Evolutionary conservation across 2,113 vertebrate species (phyloP).

Genomic region (Echinops telfairi): DNA sequence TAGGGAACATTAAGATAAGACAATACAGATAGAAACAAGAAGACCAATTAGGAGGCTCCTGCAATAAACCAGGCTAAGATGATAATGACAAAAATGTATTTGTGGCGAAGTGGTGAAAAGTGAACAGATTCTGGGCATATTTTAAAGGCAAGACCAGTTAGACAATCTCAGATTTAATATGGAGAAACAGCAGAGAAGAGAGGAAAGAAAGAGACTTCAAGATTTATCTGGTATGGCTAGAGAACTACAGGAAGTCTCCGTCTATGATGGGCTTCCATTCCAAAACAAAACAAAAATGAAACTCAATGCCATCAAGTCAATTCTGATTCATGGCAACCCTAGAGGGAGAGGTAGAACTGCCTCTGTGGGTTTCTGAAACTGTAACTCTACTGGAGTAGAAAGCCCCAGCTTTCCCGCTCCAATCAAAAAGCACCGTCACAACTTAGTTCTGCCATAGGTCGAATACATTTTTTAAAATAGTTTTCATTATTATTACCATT

Average conservation of each 20-base stretch:
- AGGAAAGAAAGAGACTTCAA: not conserved
- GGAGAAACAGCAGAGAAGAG: not conserved
- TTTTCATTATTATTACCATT: not conserved
- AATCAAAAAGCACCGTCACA: not conserved
- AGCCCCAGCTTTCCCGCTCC: no score
- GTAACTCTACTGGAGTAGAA: no score
- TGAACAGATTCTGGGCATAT: constrained; percentile 47
- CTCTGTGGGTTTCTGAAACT: no score
- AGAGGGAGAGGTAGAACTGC: no score
- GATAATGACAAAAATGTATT: not conserved
- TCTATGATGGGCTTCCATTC: no score
- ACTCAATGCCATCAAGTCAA: no score
- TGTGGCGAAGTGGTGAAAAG: not conserved
- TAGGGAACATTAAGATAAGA: no score
- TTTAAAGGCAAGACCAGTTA: constrained; percentile 44
- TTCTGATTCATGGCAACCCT: no score
- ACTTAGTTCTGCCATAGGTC: not conserved
- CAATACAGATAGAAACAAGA: not conserved
- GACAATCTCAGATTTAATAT: not conserved
- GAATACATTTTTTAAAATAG: not conserved
- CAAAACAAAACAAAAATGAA: no score
- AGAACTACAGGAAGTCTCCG: no score
- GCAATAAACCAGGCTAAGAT: constrained; percentile 55
- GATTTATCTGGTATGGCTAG: not conserved
- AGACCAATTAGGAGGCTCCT: constrained; percentile 41